Base-by-base conservation (phyloP, 1,140 invertebrate species). In the Drosophila melanica region DNA sequence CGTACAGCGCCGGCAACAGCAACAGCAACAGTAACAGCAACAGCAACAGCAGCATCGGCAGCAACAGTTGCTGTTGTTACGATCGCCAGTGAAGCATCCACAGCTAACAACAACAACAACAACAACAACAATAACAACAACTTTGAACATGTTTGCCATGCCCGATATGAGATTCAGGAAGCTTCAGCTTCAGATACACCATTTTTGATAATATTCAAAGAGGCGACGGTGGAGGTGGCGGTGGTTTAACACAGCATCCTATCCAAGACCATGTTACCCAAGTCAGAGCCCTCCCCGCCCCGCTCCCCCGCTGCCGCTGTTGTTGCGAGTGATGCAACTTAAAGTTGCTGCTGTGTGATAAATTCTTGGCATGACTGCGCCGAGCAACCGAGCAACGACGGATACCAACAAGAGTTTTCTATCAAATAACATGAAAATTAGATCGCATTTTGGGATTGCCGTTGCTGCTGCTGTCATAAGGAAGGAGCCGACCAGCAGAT, bases 381-480 rank as follows among this genome's bases (percentile, higher is more conserved):
- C 35, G 20, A 64, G 50, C 67, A 70, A 64, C 50, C 39, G 60
- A 33, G 12, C 41, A 35, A 50, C 60, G 51, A 73, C 58, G 44
- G 54, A 76, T 59, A 54, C 63, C 77, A 64, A 80, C 81, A 85
- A 81, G 69, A 72, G 65, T 85, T 78, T 79, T 76, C 82, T 87
- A 87, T 86, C 82, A 82, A 86, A 86, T 73, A 87, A 86, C 82
- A 87, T 79, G 76, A 87, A 87, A 86, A 86, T 82, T 82, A 87
- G 75, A 86, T 87, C 79, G 79, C 66, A 59, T 50, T 55, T 69
- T 33, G 66, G 58, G 66, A 69, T 73, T 73, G 41, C 35, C 33
- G 35, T 44, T 27, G 27, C 6, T 44, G 27, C 6, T 44, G 72
- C 72, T 77, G 76, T 79, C 81, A 76, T 84, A 84, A 82, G 68